These are phyloP conservation scores for Pteruthius melanotis DNA, from an alignment of 2,113 vertebrate genomes.

Conservation along the genomic window DNA sequence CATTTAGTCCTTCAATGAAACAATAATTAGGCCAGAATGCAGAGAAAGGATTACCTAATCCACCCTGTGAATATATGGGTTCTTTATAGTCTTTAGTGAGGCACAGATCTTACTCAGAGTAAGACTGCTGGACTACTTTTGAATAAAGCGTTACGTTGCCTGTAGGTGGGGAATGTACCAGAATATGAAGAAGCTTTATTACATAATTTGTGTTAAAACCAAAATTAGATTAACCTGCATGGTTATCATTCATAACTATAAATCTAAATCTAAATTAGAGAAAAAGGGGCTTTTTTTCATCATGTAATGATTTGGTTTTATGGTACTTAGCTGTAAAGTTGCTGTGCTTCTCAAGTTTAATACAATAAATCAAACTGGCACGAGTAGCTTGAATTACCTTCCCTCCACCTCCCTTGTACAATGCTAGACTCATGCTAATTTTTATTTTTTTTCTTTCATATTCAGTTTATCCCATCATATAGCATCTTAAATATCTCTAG, in stretches of 20 bases:
- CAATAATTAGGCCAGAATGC: neutral
- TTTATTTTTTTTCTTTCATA: neutral
- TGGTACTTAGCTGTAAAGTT: neutral
- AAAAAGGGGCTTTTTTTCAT: neutral
- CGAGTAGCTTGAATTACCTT: neutral
- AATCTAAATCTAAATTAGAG: neutral
- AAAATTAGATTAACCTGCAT: neutral
- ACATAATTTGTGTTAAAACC: neutral
- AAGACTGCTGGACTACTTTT: neutral
- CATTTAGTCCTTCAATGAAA: neutral
- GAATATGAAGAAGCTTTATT: constrained; percentile 5
- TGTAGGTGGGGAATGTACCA: neutral
- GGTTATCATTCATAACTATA: neutral
- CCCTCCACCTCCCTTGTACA: neutral
- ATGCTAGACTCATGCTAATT: neutral
- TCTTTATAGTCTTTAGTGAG: neutral
- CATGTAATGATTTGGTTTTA: neutral
- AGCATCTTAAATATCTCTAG: neutral
- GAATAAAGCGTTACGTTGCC: neutral
- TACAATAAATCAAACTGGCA: neutral
- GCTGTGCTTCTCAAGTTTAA: neutral
- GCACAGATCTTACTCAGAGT: neutral
- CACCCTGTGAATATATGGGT: neutral
- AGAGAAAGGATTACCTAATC: neutral
- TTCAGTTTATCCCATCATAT: neutral